Evolutionary conservation across 2,888 invertebrate species (phyloP).

Genomic region (Ceriagrion tenellum): DNA sequence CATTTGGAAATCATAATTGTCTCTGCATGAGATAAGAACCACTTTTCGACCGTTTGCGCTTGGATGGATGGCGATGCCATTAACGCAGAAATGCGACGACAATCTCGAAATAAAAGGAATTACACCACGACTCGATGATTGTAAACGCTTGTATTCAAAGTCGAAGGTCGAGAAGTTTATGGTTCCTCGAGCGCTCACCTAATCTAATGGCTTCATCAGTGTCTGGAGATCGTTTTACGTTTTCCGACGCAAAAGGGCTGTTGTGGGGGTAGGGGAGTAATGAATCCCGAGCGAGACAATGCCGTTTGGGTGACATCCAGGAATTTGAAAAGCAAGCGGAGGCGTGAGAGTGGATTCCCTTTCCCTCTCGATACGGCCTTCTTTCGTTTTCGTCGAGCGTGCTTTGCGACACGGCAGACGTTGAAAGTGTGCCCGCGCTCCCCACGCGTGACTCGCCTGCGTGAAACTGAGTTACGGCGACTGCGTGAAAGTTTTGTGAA

Average conservation of each 20-base stretch:
- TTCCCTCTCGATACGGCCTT: neutral
- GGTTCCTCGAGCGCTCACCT: neutral
- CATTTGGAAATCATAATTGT: no score
- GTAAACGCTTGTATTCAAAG: neutral
- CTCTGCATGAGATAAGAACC: no score
- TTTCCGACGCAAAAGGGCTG: neutral
- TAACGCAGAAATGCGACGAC: no score
- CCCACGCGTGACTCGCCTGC: neutral
- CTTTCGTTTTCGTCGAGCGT: neutral
- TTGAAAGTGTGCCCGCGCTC: neutral
- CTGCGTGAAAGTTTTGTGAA: neutral
- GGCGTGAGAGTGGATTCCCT: neutral
- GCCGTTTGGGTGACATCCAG: neutral
- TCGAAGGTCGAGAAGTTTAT: neutral
- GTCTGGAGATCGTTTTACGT: neutral
- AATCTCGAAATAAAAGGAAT: no score
- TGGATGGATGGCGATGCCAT: no score
- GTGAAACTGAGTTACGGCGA: neutral
- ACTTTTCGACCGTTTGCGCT: no score
- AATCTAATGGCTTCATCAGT: neutral
- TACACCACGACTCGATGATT: neutral
- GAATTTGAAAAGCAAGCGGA: neutral
- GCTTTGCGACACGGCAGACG: neutral
- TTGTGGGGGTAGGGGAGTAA: no score
- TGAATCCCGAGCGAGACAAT: neutral